Conservation (phyloP, 2,797 vertebrate genomes). For the Philypnodon macrostomus region DNA sequence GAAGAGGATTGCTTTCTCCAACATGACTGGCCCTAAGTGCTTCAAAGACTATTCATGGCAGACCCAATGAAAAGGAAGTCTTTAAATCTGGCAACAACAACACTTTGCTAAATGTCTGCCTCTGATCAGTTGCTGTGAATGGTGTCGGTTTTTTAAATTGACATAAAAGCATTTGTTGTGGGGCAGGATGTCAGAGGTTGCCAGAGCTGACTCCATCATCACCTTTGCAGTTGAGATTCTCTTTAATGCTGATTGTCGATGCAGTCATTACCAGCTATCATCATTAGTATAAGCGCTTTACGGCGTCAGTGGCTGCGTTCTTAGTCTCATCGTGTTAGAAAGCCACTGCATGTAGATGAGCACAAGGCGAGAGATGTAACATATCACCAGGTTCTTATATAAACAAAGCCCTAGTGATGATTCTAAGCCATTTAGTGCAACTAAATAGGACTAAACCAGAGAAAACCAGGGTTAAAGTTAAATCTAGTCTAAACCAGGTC, state of each 20-base stretch:
- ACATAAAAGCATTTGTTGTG: background rate
- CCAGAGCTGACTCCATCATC: background rate
- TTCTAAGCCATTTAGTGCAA: no score
- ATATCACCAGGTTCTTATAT: no score
- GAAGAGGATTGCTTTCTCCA: conserved; percentile 45
- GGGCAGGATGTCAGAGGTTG: background rate
- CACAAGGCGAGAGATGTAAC: no score
- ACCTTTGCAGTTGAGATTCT: background rate
- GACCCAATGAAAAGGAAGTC: conserved; percentile 30
- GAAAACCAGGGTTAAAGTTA: no score
- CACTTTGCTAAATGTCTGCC: conserved; percentile 29
- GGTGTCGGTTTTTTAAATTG: conserved; percentile 7
- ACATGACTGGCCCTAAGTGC: conserved; percentile 32
- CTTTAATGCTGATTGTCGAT: conserved; percentile 21
- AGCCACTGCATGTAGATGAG: conserved; percentile 53
- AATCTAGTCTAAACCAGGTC: no score
- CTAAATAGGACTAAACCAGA: no score
- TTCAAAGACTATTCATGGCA: conserved; percentile 35
- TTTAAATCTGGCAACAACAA: conserved; percentile 29
- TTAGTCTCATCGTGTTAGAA: conserved; percentile 25
- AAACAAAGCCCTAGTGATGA: no score
- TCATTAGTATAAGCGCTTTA: conserved; percentile 23
- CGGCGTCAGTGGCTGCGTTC: conserved; percentile 17
- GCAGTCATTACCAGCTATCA: conserved; percentile 24
- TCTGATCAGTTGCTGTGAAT: conserved; percentile 9